Evolutionary conservation across 2,113 vertebrate genomes (phyloP).

Genomic region (Mastomys natalensis): DNA sequence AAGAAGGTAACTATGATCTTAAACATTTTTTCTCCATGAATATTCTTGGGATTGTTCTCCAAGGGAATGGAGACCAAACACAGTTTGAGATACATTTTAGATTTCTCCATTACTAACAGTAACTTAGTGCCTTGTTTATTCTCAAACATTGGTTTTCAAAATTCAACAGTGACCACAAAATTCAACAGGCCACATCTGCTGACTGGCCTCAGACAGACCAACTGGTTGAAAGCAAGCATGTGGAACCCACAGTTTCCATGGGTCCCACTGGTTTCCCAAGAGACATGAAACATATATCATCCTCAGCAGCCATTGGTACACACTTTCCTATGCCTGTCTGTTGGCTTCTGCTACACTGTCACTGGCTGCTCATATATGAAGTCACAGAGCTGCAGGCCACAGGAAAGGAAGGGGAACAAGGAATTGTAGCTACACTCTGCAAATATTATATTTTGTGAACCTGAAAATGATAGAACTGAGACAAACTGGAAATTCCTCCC

Average conservation of each 20-base stretch:
- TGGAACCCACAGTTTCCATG: neutral
- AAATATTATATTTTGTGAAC: neutral
- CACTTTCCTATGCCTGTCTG: neutral
- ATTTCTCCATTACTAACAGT: constrained; percentile 80
- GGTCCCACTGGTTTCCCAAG: neutral
- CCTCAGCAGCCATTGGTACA: neutral
- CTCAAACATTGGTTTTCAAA: constrained; percentile 48
- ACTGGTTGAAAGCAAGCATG: neutral
- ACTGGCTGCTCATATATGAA: neutral
- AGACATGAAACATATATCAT: neutral
- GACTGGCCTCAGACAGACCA: neutral
- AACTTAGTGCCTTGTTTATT: constrained; percentile 84
- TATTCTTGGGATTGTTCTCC: constrained; percentile 70
- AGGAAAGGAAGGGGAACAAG: neutral
- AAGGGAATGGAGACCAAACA: constrained; percentile 66
- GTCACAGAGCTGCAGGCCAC: neutral
- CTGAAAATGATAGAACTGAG: neutral
- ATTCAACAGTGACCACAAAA: neutral
- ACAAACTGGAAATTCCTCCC: neutral
- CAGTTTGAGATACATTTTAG: constrained; percentile 74
- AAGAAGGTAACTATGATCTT: neutral
- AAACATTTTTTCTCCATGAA: neutral
- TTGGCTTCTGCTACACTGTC: neutral
- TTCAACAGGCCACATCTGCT: neutral
- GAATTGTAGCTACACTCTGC: neutral